These are phyloP conservation scores for Onychostoma macrolepis DNA, from an alignment of 2,113 vertebrate genomes.

Conservation along the genomic window DNA sequence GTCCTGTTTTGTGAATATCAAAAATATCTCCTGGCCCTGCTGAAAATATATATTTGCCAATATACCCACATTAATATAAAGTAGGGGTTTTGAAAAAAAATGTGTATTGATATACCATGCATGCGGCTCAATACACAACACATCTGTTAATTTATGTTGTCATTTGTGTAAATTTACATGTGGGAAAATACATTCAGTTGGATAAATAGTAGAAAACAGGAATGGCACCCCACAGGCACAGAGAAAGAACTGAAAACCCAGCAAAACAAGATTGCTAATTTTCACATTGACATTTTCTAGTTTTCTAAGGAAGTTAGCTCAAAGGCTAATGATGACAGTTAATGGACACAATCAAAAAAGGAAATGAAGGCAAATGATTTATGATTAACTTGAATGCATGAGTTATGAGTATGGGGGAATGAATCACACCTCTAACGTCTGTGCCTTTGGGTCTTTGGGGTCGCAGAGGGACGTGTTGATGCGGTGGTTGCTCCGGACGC, in stretches of 20 bases:
- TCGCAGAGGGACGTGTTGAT: slow-evolving; percentile 97
- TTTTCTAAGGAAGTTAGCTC: slow-evolving; percentile 31
- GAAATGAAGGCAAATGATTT: slow-evolving; percentile 32
- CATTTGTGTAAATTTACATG: neutral
- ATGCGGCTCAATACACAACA: neutral
- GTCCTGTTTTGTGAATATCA: neutral
- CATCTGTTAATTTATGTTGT: neutral
- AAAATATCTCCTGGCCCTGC: neutral
- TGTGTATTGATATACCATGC: neutral
- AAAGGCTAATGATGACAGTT: slow-evolving; percentile 40
- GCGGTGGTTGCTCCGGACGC: slow-evolving; percentile 94
- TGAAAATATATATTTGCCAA: no score
- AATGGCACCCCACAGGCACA: slow-evolving; percentile 10
- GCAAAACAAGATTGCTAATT: slow-evolving; percentile 26
- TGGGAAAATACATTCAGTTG: neutral
- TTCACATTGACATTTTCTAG: neutral
- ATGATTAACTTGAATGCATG: slow-evolving; percentile 26
- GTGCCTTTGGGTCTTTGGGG: slow-evolving; percentile 91
- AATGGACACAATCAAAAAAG: slow-evolving; percentile 27
- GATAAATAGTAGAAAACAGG: neutral
- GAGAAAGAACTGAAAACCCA: neutral
- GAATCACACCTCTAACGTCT: slow-evolving; percentile 88
- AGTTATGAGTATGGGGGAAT: neutral
- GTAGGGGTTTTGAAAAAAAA: neutral
- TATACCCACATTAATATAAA: no score